Evolutionary conservation across 2,888 invertebrate genomes (phyloP).

Genomic region (Cataglyphis altisquamis): DNA sequence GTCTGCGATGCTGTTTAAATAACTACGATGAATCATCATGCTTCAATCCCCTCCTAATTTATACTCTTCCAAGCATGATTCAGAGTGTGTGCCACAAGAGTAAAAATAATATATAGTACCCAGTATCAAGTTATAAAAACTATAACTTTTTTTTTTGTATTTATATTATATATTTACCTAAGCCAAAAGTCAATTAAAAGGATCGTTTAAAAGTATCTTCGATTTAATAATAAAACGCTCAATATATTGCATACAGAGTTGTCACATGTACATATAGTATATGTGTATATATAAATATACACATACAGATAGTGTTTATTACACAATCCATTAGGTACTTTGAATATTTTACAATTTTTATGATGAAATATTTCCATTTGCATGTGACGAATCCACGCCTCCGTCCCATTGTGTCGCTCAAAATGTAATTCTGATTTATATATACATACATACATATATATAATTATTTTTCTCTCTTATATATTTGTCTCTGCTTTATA

Average conservation of each 20-base stretch:
- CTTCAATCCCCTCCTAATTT: background rate
- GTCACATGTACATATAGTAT: constrained; percentile 11
- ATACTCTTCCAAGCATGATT: background rate
- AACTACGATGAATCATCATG: constrained; percentile 2
- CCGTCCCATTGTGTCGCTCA: constrained; percentile 31
- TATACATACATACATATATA: background rate
- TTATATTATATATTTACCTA: background rate
- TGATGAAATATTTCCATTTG: constrained; percentile 58
- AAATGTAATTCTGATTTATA: constrained; percentile 31
- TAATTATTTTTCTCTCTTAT: constrained; percentile 26
- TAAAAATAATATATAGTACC: background rate
- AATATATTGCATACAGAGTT: constrained; percentile 37
- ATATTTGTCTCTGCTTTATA: constrained; percentile 54
- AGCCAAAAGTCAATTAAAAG: background rate
- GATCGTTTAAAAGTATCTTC: constrained; percentile 35
- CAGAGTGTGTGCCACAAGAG: background rate
- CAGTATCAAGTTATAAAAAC: background rate
- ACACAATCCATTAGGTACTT: constrained; percentile 49
- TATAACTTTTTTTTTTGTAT: background rate
- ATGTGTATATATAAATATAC: constrained; percentile 4
- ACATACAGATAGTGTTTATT: constrained; percentile 57
- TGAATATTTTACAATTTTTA: constrained; percentile 58
- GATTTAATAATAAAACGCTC: constrained; percentile 46
- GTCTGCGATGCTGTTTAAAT: background rate
- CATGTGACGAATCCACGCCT: constrained; percentile 50